Conservation (phyloP, 2,888 invertebrate genomes). For the Scaptomyza flava region DNA sequence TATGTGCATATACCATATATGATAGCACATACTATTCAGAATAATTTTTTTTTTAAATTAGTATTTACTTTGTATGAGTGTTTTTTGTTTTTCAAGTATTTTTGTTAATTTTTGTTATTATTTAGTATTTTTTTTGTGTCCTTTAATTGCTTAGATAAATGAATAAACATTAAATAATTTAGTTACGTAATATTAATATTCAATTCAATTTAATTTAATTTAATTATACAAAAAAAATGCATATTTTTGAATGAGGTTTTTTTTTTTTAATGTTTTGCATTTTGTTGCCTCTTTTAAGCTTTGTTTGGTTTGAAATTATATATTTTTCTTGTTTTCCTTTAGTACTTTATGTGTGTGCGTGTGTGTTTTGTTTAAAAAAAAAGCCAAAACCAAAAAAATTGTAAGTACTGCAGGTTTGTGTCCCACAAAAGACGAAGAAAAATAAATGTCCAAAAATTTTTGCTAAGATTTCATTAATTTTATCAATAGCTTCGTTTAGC, state of each 20-base stretch:
- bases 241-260: constrained; percentile 37
- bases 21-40: constrained; percentile 23
- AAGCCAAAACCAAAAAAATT: constrained; percentile 45
- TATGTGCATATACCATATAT: constrained; percentile 14
- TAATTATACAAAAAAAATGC: constrained; percentile 44
- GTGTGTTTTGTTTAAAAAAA: constrained; percentile 31
- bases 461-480: constrained; percentile 67
- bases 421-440: constrained; percentile 21
- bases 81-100: constrained; percentile 9
- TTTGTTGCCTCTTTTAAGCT: constrained; percentile 70
- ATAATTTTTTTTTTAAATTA: constrained; percentile 42
- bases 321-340: constrained; percentile 17
- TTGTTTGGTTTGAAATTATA: constrained; percentile 43
- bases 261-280: constrained; percentile 23
- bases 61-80: constrained; percentile 39
- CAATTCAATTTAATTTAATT: constrained; percentile 67
- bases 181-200: constrained; percentile 68
- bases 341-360: constrained; percentile 39
- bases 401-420: constrained; percentile 2
- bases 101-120: constrained; percentile 13
- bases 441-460: constrained; percentile 64
- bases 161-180: constrained; percentile 76
- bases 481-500: constrained; percentile 62
- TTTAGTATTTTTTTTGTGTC: constrained; percentile 11
- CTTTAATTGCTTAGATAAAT: constrained; percentile 53